Conservation (phyloP, 2,888 invertebrate species). For the Chromoteleia sp. region DNA sequence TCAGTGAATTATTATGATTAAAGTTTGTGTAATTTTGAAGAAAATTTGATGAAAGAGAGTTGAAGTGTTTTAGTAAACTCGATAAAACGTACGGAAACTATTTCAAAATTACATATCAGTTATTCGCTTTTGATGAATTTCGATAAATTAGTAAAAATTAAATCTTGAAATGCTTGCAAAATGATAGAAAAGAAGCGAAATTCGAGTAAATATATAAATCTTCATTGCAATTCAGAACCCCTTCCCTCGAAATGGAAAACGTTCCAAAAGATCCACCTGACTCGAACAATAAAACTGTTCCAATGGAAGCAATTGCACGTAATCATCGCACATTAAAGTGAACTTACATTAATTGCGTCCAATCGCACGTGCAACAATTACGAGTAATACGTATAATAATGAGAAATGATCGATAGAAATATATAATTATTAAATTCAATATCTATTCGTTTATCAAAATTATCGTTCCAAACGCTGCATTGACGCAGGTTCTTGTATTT, state of each 20-base stretch:
- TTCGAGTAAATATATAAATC: no score
- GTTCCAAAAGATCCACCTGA: neutral
- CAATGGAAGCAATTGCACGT: neutral
- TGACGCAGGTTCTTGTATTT: constrained; percentile 19
- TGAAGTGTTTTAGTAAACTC: constrained; percentile 29
- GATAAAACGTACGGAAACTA: neutral
- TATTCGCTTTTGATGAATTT: neutral
- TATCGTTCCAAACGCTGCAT: constrained; percentile 31
- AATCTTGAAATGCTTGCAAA: neutral
- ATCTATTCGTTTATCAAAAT: constrained; percentile 50
- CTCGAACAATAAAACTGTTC: constrained; percentile 16
- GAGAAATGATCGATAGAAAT: constrained; percentile 30
- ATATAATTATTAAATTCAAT: constrained; percentile 42
- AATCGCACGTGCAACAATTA: neutral
- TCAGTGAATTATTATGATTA: constrained; percentile 30
- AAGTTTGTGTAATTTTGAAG: constrained; percentile 38
- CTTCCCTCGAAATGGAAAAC: no score
- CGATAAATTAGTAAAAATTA: neutral
- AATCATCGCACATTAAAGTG: neutral
- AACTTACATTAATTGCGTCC: neutral
- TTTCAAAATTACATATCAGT: neutral
- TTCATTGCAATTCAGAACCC: no score
- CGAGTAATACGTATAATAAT: neutral
- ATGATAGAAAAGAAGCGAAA: no score
- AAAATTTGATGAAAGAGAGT: constrained; percentile 25